A percentile compares a stretch with the other conserved stretches of the same genome.
These are phyloP conservation scores for Incurvaria masculella DNA, from an alignment of 2,888 invertebrate species.

Conservation along the genomic window DNA sequence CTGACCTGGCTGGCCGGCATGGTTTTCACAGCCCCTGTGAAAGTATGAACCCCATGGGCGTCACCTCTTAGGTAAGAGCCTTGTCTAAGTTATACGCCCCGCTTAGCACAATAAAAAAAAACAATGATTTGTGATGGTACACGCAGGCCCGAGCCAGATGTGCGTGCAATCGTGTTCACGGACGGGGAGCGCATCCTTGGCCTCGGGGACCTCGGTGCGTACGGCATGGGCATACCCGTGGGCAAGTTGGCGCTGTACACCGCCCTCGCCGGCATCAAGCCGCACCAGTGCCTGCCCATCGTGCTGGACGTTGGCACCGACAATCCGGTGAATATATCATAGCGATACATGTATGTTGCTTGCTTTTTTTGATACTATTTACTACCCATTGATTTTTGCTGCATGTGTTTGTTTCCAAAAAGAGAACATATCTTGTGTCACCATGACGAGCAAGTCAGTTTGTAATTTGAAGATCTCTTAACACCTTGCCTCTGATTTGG, in stretches of 20 bases:
- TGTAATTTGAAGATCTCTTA: no score
- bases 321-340: conserved; percentile 61
- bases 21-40: no score
- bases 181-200: conserved; percentile 98
- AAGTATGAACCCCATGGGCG: no score
- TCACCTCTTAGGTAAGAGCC: no score
- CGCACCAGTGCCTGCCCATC: conserved; percentile 92
- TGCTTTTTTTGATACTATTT: background rate
- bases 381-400: background rate
- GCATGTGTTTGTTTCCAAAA: background rate
- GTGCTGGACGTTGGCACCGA: conserved; percentile 94
- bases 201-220: conserved; percentile 93
- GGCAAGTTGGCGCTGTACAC: conserved; percentile 96
- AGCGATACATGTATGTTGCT: no score
- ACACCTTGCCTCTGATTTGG: no score
- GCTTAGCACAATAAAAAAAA: no score
- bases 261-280: conserved; percentile 94
- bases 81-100: no score
- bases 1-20: no score
- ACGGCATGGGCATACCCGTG: conserved; percentile 98
- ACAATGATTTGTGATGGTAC: no score
- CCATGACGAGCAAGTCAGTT: no score
- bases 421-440: no score
- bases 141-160: conserved; percentile 78
- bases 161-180: conserved; percentile 87